Conservation (phyloP, 2,113 vertebrate species). For the zebrafish (Danio rerio) region DNA sequence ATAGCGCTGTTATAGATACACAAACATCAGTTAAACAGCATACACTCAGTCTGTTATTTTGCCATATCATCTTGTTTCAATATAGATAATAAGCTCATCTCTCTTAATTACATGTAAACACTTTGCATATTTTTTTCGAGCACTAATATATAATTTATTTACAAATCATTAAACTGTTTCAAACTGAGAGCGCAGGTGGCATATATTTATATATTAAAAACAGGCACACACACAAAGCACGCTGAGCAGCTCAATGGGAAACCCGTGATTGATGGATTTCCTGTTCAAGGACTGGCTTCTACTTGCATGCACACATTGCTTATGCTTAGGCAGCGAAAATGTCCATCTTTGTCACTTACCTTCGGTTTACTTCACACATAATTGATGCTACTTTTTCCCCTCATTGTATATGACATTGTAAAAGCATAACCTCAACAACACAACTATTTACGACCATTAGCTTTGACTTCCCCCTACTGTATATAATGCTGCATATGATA, state of each 20-base stretch:
- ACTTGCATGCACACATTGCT: background rate
- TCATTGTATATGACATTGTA: background rate
- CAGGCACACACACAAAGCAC: background rate
- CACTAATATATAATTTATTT: background rate
- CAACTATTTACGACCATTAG: background rate
- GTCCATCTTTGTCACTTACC: background rate
- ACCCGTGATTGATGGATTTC: conserved; percentile 4
- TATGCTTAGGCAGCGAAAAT: conserved; percentile 14
- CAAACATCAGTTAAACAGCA: background rate
- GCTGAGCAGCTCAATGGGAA: background rate
- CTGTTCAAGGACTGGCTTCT: conserved; percentile 13
- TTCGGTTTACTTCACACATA: background rate
- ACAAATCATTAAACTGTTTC: conserved; percentile 13
- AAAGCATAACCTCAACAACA: too few relatives aligned
- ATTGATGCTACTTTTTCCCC: background rate
- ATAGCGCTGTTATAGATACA: background rate
- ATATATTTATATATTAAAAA: background rate
- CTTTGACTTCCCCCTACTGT: background rate
- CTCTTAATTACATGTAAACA: conserved; percentile 9
- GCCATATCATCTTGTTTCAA: background rate
- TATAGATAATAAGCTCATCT: background rate
- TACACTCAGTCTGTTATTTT: background rate
- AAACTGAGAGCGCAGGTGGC: background rate
- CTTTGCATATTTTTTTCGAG: background rate
- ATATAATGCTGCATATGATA: background rate